Base-by-base conservation (phyloP, 1,140 invertebrate species). In the Armadillidium nasatum region DNA sequence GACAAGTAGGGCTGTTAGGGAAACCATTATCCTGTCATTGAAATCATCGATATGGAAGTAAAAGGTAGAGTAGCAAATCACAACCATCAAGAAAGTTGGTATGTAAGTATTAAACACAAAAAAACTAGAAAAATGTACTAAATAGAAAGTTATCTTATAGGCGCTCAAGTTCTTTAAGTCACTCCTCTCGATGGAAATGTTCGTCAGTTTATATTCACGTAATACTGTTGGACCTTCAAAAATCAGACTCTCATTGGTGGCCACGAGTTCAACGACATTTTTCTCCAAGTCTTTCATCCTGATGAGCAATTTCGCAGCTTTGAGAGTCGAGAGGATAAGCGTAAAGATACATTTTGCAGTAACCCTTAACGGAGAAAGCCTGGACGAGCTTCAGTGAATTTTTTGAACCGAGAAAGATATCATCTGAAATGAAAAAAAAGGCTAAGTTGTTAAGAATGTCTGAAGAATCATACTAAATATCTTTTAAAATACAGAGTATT, bases 31-130 rank as follows among this genome's bases (percentile, higher is more conserved):
- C 22, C 79, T 73, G 44, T 80, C 76, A 45, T 78, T 78, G 74
- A 80, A 80, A 72, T 80, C 79, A 54, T 80, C 74, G 44, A 80
- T 22, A 50, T 80, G 67, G 44, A 76, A 80, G 75, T 66, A 80
- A 21, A 80, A 74, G 3, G 79, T 80, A 2, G 75, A 78, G 71
- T 80, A 80, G 21, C 71, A 78, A 71, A 80, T 80, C 21, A 76
- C 69, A 10, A 80, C 79, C 79, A 80, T 80, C 33, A 80, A 76
- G 75, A 80, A n/a, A n/a, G n/a, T n/a, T n/a, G n/a, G n/a, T n/a
- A n/a, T n/a, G n/a, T n/a, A n/a, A n/a, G n/a, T n/a, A 80, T 74
- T 80, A 54, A 74, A 77, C 7, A 80, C 72, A 67, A 76, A 76
- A 67, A 80, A 80, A 2, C 79, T 76, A 0, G 79, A 80, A 1